phyloP scores from a whole-genome alignment of 1,140 invertebrate genomes.

The Paraescarpia echinospica region DNA sequence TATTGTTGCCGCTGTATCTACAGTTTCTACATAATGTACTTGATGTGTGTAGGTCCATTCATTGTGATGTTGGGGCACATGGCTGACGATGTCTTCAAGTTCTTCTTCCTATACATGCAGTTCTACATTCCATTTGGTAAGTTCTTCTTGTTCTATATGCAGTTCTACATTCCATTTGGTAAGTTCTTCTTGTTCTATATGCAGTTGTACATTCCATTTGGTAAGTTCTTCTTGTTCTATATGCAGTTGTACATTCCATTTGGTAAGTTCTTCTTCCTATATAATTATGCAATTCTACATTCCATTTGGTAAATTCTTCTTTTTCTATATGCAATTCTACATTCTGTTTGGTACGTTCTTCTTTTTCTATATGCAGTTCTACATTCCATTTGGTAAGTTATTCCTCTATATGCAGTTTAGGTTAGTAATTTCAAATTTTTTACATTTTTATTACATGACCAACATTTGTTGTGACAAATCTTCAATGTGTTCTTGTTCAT shows the following conservation, averaged over 20 bases:
- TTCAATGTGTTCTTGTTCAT: neutral
- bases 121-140: slow-evolving; percentile 56
- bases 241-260: slow-evolving; percentile 55
- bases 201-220: neutral
- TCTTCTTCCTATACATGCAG: slow-evolving; percentile 51
- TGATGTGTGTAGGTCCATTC: slow-evolving; percentile 46
- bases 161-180: slow-evolving; percentile 55
- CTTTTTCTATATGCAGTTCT: slow-evolving; percentile 47
- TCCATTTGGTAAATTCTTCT: slow-evolving; percentile 45
- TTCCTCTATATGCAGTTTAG: slow-evolving; percentile 34
- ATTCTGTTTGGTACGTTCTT: neutral
- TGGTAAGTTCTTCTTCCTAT: slow-evolving; percentile 52
- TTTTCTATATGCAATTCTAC: neutral
- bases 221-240: slow-evolving; percentile 29
- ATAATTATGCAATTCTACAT: slow-evolving; percentile 50
- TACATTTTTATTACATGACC: neutral
- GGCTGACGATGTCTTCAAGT: slow-evolving; percentile 47
- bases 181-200: slow-evolving; percentile 22
- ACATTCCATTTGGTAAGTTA: slow-evolving; percentile 54
- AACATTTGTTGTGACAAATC: neutral
- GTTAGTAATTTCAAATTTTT: no score
- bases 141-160: slow-evolving; percentile 51
- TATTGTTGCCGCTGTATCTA: neutral
- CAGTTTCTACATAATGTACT: neutral
- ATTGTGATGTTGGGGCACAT: slow-evolving; percentile 56